A percentile compares a stretch with the other conserved stretches of the same genome.
These are phyloP conservation scores for Electrona antarctica DNA, from an alignment of 2,113 vertebrate species.

Conservation along the genomic window DNA sequence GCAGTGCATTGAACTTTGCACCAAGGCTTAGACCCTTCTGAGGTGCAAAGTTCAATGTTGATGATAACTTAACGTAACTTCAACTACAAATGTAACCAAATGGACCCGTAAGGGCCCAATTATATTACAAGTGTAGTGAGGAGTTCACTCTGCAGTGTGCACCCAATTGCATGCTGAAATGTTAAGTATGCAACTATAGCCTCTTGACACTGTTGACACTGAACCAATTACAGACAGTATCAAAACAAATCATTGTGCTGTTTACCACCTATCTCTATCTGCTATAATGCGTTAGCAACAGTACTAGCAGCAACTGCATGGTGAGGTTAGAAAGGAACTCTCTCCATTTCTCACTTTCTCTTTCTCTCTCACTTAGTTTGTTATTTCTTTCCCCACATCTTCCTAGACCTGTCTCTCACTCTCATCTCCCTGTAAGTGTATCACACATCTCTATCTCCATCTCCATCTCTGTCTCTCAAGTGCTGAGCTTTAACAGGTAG, in stretches of 20 bases:
- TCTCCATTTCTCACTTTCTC: neutral
- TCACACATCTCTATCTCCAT: neutral
- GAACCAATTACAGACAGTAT: constrained; percentile 34
- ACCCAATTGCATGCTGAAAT: too few species aligned
- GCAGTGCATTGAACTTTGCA: too few species aligned
- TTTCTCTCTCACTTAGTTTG: neutral
- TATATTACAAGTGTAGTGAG: too few species aligned
- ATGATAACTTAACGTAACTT: too few species aligned
- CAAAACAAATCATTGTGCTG: neutral
- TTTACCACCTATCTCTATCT: constrained; percentile 12
- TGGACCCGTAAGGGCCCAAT: too few species aligned
- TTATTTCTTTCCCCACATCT: neutral
- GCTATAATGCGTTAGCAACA: neutral
- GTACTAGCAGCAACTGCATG: constrained; percentile 34
- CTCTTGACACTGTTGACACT: constrained; percentile 43
- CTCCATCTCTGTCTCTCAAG: constrained; percentile 8
- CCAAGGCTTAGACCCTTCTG: too few species aligned
- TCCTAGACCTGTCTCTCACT: neutral
- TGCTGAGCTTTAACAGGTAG: constrained; percentile 61
- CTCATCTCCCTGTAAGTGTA: neutral
- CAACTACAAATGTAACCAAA: too few species aligned
- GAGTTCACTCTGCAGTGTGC: too few species aligned
- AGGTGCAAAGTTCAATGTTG: too few species aligned
- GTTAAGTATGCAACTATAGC: constrained; percentile 13
- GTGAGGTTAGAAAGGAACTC: constrained; percentile 20